Evolutionary conservation across 1,140 invertebrate genomes (phyloP).

Genomic region (Eubasilissa regina): DNA sequence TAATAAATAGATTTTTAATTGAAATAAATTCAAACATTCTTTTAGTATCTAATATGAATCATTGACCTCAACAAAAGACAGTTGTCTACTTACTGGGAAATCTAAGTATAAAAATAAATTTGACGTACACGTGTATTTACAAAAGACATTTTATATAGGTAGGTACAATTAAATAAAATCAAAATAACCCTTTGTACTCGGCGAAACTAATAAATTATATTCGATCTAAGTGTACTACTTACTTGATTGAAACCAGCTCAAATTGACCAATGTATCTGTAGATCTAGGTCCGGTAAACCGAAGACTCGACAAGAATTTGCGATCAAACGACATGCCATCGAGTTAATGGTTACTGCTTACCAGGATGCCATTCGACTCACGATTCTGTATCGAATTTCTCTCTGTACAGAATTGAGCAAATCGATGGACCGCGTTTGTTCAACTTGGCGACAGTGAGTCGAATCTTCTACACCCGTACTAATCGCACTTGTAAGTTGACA

Average conservation of each 20-base stretch:
- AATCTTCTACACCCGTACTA: neutral
- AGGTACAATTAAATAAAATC: too few species aligned
- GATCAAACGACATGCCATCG: conserved; percentile 25
- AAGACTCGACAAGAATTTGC: conserved; percentile 24
- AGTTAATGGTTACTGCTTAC: conserved; percentile 14
- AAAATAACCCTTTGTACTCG: too few species aligned
- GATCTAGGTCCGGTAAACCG: neutral
- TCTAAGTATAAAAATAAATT: too few species aligned
- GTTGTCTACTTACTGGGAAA: too few species aligned
- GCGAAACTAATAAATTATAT: too few species aligned
- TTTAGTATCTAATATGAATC: too few species aligned
- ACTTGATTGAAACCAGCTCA: neutral
- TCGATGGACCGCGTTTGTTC: conserved; percentile 12
- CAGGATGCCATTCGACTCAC: conserved; percentile 15
- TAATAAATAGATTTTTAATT: too few species aligned
- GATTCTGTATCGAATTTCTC: conserved; percentile 29
- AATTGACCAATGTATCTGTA: conserved; percentile 8
- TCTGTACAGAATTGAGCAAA: conserved; percentile 7
- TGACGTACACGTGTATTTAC: too few species aligned
- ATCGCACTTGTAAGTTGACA: too few species aligned
- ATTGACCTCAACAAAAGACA: too few species aligned
- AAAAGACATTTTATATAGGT: too few species aligned
- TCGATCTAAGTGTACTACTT: neutral
- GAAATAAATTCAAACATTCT: too few species aligned
- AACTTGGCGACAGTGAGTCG: neutral